Base-by-base conservation (phyloP, 1,140 invertebrate genomes). In the Brevipalpus yothersi region DNA sequence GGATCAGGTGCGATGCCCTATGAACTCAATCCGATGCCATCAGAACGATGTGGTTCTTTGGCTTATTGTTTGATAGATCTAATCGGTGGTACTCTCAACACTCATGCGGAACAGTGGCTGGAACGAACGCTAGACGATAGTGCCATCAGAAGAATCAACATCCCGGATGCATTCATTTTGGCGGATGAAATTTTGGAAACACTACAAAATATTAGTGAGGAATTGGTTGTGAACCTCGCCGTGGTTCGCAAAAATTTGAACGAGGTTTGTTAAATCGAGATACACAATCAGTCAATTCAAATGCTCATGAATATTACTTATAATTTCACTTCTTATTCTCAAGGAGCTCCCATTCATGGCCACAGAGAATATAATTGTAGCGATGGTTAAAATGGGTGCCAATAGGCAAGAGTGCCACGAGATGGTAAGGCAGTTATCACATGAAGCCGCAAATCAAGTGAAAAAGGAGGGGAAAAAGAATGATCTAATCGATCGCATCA, bases 41-140 rank as follows among this genome's bases (percentile, higher is more conserved):
- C 84, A 21, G 94, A 99, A 70, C 76, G 92, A 10, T 75, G 87
- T 65, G 98, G 95, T 72, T 81, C 89, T 4, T 73, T 99, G 56
- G 82, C 91, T 0, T 76, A 91, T 39, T 86, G 93, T 73, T 71
- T 97, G 40, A 96, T 96, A 71, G 79, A 81, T 4, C 69, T 96
- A 1, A 76, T 80, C 12, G 79, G 80, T 15, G 89, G 92, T 67
- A 78, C 86, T 15, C 77, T 89, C 1, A 81, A 88, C 63, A 92
- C 88, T 0, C 81, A 84, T 55, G 82, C 90, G 0, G 83, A 80
- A 2, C 95, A 99, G 70, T 98, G 94, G 90, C 77, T 99, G 71
- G 95, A 99, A 70, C 77, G 95, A 53, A 97, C 94, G 3, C 72
- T 99, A 4, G 95, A 99, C 69, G 95, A 99, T 68, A 95, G 90